Conservation (phyloP, 2,113 vertebrate genomes). For the Lepus americanus region DNA sequence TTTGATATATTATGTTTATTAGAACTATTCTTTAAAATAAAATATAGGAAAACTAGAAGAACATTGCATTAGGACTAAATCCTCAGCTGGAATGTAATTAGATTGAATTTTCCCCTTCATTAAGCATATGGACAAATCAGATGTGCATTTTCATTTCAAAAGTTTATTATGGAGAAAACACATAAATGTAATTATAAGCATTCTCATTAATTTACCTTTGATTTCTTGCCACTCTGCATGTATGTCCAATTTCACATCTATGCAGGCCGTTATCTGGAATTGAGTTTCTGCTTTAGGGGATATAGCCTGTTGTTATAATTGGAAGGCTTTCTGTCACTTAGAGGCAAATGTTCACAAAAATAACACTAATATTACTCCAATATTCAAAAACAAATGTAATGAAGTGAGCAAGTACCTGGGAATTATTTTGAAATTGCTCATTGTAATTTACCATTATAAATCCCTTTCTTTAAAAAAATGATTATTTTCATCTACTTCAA, state of each 20-base stretch:
- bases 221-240: slow-evolving; percentile 75
- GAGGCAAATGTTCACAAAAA: slow-evolving; percentile 19
- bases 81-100: slow-evolving; percentile 76
- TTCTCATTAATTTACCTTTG: slow-evolving; percentile 79
- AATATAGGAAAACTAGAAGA: slow-evolving; percentile 51
- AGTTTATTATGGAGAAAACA: slow-evolving; percentile 75
- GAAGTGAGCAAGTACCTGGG: not conserved
- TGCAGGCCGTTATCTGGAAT: slow-evolving; percentile 39
- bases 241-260: slow-evolving; percentile 61
- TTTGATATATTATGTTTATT: slow-evolving; percentile 41
- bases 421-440: slow-evolving; percentile 24
- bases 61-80: slow-evolving; percentile 50
- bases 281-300: not conserved
- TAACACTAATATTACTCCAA: slow-evolving; percentile 4
- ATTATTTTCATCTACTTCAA: no score
- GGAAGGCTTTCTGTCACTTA: slow-evolving; percentile 56
- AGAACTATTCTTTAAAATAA: slow-evolving; percentile 41
- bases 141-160: slow-evolving; percentile 76
- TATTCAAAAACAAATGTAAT: slow-evolving; percentile 24
- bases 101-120: slow-evolving; percentile 66
- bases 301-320: not conserved
- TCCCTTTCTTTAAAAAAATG: not conserved
- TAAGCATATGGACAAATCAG: slow-evolving; percentile 69
- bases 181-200: slow-evolving; percentile 77
- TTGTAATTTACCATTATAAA: slow-evolving; percentile 25